Base-by-base conservation (phyloP, 2,113 vertebrate species). In the Pygoscelis adeliae region DNA sequence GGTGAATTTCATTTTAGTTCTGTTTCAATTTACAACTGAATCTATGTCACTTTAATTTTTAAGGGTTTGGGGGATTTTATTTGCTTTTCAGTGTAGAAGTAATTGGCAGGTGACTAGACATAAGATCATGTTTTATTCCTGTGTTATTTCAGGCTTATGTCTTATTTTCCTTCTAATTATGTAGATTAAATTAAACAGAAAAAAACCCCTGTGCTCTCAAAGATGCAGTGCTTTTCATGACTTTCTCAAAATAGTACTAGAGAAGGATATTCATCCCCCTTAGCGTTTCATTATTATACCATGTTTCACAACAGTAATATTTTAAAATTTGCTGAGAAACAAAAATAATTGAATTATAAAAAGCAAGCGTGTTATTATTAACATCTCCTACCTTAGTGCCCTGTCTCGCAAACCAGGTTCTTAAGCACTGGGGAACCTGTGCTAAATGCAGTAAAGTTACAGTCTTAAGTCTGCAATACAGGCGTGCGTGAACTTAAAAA, bases 21-120 rank as follows among this genome's bases (percentile, higher is more conserved):
- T 86, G 30, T 85, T 96, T 97, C 71, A 81, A 58, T 94, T 96
- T 86, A 81, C 82, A 94, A 14, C 61, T 85, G 83, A 88, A 90
- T 90, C 81, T 63, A 86, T 73, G 55, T 88, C 74, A 62, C 80
- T 89, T 94, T 71, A 96, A 94, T 87, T 92, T 97, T 95, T 94
- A 93, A 79, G 30, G 42, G 44, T 2, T 74, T 83, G 2, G 11
- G 26, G 44, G 44, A 59, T 84, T 86, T 96, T 94, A 71, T 93
- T 95, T 95, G 50, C 52, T 90, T 93, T 96, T 89, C 49, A 40
- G 12, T 58, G 79, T 89, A 61, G 50, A 96, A 66, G 47, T 94
- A 96, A 94, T 87, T 95, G 84, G 81, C 89, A 89, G 83, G 92
- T 97, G 93, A 93, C 89, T 91, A 95, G 89, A 82, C 78, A 81